phyloP scores from a whole-genome alignment of 1,140 invertebrate species.

The Harpegnathos saltator region DNA sequence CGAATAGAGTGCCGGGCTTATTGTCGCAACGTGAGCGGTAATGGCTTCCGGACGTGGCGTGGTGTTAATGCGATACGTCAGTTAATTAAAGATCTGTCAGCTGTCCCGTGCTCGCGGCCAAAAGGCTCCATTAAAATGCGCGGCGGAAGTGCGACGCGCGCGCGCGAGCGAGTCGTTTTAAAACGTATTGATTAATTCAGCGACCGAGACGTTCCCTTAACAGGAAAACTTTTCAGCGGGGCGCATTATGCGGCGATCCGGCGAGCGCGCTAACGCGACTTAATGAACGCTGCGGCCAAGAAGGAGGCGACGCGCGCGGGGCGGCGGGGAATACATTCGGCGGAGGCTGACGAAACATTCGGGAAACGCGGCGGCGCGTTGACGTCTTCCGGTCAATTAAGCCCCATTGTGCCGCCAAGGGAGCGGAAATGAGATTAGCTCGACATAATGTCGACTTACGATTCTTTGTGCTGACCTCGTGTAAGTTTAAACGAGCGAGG shows the following conservation, averaged over 20 bases:
- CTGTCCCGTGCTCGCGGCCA: background rate
- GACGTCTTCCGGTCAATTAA: slow-evolving; percentile 71
- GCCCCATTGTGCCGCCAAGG: slow-evolving; percentile 47
- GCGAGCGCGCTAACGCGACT: slow-evolving; percentile 18
- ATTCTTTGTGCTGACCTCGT: slow-evolving; percentile 39
- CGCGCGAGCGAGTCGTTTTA: slow-evolving; percentile 21
- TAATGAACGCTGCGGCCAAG: background rate
- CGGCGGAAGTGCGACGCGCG: slow-evolving; percentile 7
- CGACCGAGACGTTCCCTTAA: slow-evolving; percentile 34
- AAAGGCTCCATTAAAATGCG: slow-evolving; percentile 58
- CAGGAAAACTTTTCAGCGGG: slow-evolving; percentile 55
- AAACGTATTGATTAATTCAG: slow-evolving; percentile 52
- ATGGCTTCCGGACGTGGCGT: background rate
- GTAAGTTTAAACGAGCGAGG: slow-evolving; percentile 7
- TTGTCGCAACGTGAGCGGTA: background rate
- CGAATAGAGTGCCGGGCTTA: background rate
- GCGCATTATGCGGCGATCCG: slow-evolving; percentile 34
- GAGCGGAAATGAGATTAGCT: slow-evolving; percentile 48
- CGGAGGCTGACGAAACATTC: slow-evolving; percentile 15
- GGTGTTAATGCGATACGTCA: slow-evolving; percentile 17
- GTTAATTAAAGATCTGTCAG: slow-evolving; percentile 52
- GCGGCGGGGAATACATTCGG: slow-evolving; percentile 47
- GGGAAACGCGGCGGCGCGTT: slow-evolving; percentile 14
- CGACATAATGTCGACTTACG: slow-evolving; percentile 46
- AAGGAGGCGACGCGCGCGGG: background rate